Evolutionary conservation across 1,140 invertebrate species (phyloP), one percentile per base, ranked within the genome.

Genomic region (Aphelinus atriplicis): DNA sequence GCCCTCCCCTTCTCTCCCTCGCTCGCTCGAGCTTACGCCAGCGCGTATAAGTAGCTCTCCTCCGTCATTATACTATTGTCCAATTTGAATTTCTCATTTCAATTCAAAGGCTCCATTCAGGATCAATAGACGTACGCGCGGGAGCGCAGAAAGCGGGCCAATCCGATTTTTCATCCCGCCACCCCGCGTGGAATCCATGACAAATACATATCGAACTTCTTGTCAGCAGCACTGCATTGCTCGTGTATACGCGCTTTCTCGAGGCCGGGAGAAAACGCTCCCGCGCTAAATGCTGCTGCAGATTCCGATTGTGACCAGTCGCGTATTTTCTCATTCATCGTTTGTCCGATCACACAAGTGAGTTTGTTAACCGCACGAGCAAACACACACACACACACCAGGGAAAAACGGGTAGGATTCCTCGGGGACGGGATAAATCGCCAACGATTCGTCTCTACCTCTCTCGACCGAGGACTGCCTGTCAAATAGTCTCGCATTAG

Each of bases 81-180:
- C 26, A 67, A 76, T 76, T 76, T 76, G 75, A 71, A 71, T 76
- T 76, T 71, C 73, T 75, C 61, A 75, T 75, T 75, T 75, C 73
- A 71, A 75, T 71, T 75, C 51, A 75, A 75, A 75, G 68, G 62
- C 61, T 50, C 73, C 61, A 75, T 75, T 69, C 61, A 75, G 58
- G 3, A 61, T 26, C 26, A 0, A 26, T 26, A 26, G 26, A 26
- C 26, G 26, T 26, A 26, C 26, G 0, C 26, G 26, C 26, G 26
- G 26, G 26, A 26, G 26, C 26, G 26, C 26, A 26, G 26, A 26
- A 26, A 26, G 26, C 26, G 26, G 26, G 26, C 26, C 26, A 26
- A 26, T 26, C 26, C 26, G 26, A 26, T 26, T 26, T 26, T 26
- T 26, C 26, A 26, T 26, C 26, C 26, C 26, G 26, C 26, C 26